Percentiles rank a stretch among this genome's conserved stretches.
These are phyloP conservation scores for Euzophera pinguis DNA, from an alignment of 2,888 invertebrate genomes.

Conservation along the genomic window DNA sequence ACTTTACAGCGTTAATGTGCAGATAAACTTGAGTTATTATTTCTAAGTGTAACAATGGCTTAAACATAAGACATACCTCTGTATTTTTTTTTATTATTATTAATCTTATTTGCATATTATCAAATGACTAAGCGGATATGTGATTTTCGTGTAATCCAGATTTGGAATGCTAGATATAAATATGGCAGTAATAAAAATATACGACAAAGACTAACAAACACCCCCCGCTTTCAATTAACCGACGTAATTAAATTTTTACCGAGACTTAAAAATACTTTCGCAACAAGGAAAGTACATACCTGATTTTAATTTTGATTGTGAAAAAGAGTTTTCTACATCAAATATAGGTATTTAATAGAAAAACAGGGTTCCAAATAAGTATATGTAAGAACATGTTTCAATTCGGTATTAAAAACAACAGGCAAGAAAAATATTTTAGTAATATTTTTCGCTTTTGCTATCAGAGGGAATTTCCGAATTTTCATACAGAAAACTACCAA, in stretches of 20 bases:
- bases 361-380: slow-evolving; percentile 41
- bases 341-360: slow-evolving; percentile 45
- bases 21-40: too few species aligned
- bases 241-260: slow-evolving; percentile 54
- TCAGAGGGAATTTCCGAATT: too few species aligned
- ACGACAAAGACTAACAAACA: slow-evolving; percentile 30
- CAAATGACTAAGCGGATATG: neutral
- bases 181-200: slow-evolving; percentile 32
- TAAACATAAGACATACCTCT: too few species aligned
- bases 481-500: too few species aligned
- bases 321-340: slow-evolving; percentile 43
- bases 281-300: slow-evolving; percentile 28
- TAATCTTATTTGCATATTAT: too few species aligned
- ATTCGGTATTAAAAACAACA: too few species aligned
- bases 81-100: too few species aligned
- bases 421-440: too few species aligned
- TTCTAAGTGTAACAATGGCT: too few species aligned
- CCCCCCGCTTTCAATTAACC: slow-evolving; percentile 46
- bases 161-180: slow-evolving; percentile 19
- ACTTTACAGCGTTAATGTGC: too few species aligned
- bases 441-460: too few species aligned
- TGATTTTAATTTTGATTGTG: slow-evolving; percentile 41
- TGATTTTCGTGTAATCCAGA: slow-evolving; percentile 14
- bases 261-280: slow-evolving; percentile 51
- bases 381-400: neutral